phyloP scores from a whole-genome alignment of 2,888 invertebrate species.

The Euclidia mi region DNA sequence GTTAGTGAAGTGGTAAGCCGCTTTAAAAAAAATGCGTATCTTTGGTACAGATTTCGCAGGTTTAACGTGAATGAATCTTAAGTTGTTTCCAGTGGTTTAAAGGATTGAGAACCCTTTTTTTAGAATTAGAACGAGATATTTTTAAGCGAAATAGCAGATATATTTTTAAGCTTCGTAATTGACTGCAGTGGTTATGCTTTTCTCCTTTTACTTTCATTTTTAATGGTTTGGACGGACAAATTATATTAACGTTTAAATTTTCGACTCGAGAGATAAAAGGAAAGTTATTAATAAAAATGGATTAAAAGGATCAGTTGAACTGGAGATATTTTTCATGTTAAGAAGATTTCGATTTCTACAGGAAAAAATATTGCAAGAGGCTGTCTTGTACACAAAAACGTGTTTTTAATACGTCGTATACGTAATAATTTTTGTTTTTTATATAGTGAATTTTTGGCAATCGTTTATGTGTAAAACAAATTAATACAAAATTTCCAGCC shows the following conservation, averaged over 20 bases:
- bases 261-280: slow-evolving; percentile 70
- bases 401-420: slow-evolving; percentile 22
- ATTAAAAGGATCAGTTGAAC: slow-evolving; percentile 71
- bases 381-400: slow-evolving; percentile 5
- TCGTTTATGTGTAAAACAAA: too few species aligned
- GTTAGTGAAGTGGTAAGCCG: slow-evolving; percentile 84
- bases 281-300: slow-evolving; percentile 73
- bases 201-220: slow-evolving; percentile 64
- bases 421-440: slow-evolving; percentile 15
- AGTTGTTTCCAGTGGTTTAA: slow-evolving; percentile 84
- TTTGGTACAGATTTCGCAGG: slow-evolving; percentile 75
- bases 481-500: too few species aligned
- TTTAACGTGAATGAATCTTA: slow-evolving; percentile 83
- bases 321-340: slow-evolving; percentile 57
- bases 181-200: slow-evolving; percentile 76
- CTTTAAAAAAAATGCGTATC: slow-evolving; percentile 75
- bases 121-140: slow-evolving; percentile 74
- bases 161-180: slow-evolving; percentile 86
- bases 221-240: slow-evolving; percentile 68
- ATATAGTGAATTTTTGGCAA: slow-evolving; percentile 9
- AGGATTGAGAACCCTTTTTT: slow-evolving; percentile 82
- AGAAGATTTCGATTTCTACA: slow-evolving; percentile 43
- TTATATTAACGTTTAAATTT: slow-evolving; percentile 78
- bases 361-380: slow-evolving; percentile 23
- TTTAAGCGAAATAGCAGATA: slow-evolving; percentile 81